Base-by-base conservation (phyloP, 2,113 vertebrate species). In the Smithornis capensis region DNA sequence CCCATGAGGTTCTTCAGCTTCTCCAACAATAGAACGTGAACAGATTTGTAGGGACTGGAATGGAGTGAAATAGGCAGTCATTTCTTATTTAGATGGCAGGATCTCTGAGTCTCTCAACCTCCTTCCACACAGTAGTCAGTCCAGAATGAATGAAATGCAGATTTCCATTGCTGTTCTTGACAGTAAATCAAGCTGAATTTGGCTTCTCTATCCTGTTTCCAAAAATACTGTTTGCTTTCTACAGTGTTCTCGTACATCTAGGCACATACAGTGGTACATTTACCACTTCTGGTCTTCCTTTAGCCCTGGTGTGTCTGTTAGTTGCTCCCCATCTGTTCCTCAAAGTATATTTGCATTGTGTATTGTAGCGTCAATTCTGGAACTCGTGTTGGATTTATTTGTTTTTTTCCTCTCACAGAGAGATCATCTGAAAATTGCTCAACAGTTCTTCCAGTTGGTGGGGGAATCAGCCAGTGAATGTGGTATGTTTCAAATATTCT, bases 381-480 rank as follows among this genome's bases (percentile, higher is more conserved):
- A 92, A 92, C 18, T 92, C 16, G 42, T 65, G 25, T 35, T 77
- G 67, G 29, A 49, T 80, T 77, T 73, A 15, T 74, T 94, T 55
- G n/a, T 59, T 68, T 45, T 57, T 35, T 82, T 33, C 47, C 81
- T 95, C 47, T 97, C 94, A 42, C 95, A 99, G 99, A 98, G 98
- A 97, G 99, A 99, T 79, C 98, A 99, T 94, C 97, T 99, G 95
- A 99, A 99, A 98, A 99, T 98, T 85, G 99, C 99, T 82, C 99
- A 99, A 93, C 98, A 99, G 96, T 99, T 99, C 95, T 99, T 99
- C 91, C 99, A 99, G 98, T 90, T 99, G 96, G 99, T 99, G 19
- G 99, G 99, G 74, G 99, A 99, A 92, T 99, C 99, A 52, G 98
- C 99, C 14, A 99, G 99, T 17, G 99, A 99, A 98, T 99, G 99